Base-by-base conservation (phyloP, 2,888 invertebrate species). In the Cacoxenus indagator region DNA sequence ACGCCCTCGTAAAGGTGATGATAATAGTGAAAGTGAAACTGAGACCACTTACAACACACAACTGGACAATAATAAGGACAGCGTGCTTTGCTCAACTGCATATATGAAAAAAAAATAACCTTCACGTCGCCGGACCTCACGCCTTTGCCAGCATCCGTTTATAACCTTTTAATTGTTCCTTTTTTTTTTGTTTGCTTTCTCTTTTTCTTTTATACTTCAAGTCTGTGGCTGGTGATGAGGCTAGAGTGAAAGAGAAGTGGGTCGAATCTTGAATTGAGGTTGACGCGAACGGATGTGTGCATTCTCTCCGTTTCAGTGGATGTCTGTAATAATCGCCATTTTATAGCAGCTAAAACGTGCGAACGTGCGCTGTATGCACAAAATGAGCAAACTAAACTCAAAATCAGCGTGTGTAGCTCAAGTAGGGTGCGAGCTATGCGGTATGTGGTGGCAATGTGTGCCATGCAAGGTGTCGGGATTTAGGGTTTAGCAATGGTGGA, bases 361-460 rank as follows among this genome's bases (percentile, higher is more conserved):
- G 73, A 76, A 80, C 82, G 80, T 80, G 80, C 77, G 73, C 67
- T 69, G 80, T 73, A 70, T 81, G 71, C 65, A 76, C 73, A 78
- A 75, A 43, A 43, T 19, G 19, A 14, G 55, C 14, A 29, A 11
- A 14, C 37, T 37, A 37, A 4, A 37, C 37, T 37, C 37, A n/a
- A n/a, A n/a, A n/a, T 14, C 4, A 8, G 1, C 37, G 14, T 4
- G 4, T 4, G 1, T 1, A n/a, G n/a, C 48, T 48, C 19, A 11
- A 17, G 48, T 17, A 8, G 17, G 11, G 1, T 17, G 48, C 14
- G 5, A 48, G 14, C n/a, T n/a, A n/a, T 8, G 48, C 48, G 5
- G 48, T 14, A n/a, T 17, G 48, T 48, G 48, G n/a, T 19, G 48
- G 48, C 48, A 22, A 22, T 6, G 17, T 17, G 19, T 48, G 8